Conservation (phyloP, 2,113 vertebrate genomes). For the Podilymbus podiceps region DNA sequence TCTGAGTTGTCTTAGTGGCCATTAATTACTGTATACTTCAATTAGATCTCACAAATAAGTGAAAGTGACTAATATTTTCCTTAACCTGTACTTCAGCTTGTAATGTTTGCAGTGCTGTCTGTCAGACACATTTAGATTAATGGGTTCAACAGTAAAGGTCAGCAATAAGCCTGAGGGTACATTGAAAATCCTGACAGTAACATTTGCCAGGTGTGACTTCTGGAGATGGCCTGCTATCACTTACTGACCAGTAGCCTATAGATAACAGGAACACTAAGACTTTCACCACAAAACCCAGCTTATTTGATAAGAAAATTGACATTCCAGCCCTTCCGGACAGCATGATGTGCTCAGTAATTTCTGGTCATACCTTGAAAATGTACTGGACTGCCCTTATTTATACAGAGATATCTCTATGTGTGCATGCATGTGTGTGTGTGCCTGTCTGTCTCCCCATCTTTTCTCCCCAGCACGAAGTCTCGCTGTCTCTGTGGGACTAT, state of each 20-base stretch:
- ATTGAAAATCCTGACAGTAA: constrained; percentile 36
- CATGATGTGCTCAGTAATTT: neutral
- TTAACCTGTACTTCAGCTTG: constrained; percentile 10
- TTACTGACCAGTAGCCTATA: constrained; percentile 32
- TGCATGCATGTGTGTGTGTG: fast-evolving
- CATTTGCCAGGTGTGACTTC: constrained; percentile 19
- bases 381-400: neutral
- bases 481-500: neutral
- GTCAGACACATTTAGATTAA: constrained; percentile 44
- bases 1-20: neutral
- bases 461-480: neutral
- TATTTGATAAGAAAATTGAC: constrained; percentile 14
- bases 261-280: constrained; percentile 2
- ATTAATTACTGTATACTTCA: constrained; percentile 19
- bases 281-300: neutral
- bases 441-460: neutral
- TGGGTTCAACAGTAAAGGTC: constrained; percentile 37
- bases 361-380: neutral
- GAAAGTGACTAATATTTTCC: constrained; percentile 50
- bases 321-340: neutral
- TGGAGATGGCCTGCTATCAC: constrained; percentile 8
- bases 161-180: constrained; percentile 24
- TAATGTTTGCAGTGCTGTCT: neutral
- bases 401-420: neutral
- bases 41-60: constrained; percentile 34